Base-by-base conservation (phyloP, 53 echinoderm and acorn worm species). In the Echinometra lucunter region DNA sequence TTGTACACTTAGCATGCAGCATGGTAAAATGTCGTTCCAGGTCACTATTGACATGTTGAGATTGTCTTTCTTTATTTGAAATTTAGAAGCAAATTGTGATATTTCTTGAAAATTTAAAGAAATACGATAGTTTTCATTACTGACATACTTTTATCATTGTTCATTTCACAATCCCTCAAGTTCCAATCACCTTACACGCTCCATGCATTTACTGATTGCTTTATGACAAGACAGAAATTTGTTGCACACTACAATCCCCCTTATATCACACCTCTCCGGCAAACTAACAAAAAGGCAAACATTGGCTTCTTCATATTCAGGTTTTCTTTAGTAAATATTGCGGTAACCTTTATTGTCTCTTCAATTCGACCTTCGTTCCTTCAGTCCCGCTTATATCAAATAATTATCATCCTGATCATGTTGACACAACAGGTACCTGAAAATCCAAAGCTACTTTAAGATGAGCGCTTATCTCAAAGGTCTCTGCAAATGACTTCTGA, bases 281-380 rank as follows among this genome's bases (percentile, higher is more conserved):
- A 5, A 19, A 78, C 6, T 38, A 78, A 6, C 78, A 78, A 3
- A 72, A 21, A 38, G n/a, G 42, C 42, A 78, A 42, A 78, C 42
- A 78, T 78, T 78, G 35, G 9, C 16, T 72, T 70, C 70, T 70
- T 72, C 72, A 63, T 10, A 40, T 78, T 40, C 23, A 78, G 78
- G 21, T 6, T 38, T 19, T 78, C 69, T 23, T 78, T 40, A 49
- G 49, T n/a, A 89, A 35, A 89, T 23, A 63, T 21, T 7, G 60
- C 19, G 34, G 37, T 38, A 89, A 89, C 30, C 58, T 89, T 89
- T 40, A 38, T 38, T 89, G 89, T 89, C 89, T 89, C 6, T 89
- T 60, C 58, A 89, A 89, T 37, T 19, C 60, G 40, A 89, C 89
- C 89, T 89, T 89, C 89, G 89, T 21, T 58, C 89, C 37, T 78